Evolutionary conservation across 1,140 invertebrate genomes (phyloP).

Genomic region (Euwallacea similis): DNA sequence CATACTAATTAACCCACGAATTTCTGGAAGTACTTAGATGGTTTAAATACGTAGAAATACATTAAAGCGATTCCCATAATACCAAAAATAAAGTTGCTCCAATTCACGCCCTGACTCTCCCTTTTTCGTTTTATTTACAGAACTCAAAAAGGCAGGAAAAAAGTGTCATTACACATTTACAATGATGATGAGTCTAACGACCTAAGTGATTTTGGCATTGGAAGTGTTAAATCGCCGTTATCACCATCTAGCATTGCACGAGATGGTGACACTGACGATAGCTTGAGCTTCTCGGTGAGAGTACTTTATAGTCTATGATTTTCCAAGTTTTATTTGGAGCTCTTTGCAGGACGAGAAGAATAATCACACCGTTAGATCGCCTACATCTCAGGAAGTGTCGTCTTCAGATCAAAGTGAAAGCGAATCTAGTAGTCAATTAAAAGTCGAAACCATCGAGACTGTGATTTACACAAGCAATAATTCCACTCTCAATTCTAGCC

Average conservation of each 20-base stretch:
- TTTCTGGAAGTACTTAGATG: too few species aligned
- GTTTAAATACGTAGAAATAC: too few species aligned
- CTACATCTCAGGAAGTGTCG: background rate
- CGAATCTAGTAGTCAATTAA: slow-evolving; percentile 39
- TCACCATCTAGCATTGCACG: slow-evolving; percentile 64
- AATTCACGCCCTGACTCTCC: too few species aligned
- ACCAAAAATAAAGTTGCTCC: too few species aligned
- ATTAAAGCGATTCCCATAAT: too few species aligned
- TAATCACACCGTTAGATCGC: background rate
- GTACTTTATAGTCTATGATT: too few species aligned
- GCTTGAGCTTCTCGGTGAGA: slow-evolving; percentile 42
- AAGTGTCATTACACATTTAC: slow-evolving; percentile 60
- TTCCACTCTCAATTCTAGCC: background rate
- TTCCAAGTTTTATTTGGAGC: background rate
- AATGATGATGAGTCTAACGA: slow-evolving; percentile 78
- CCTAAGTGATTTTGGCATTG: slow-evolving; percentile 79
- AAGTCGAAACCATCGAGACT: slow-evolving; percentile 43
- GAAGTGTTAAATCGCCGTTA: slow-evolving; percentile 66
- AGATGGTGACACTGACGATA: slow-evolving; percentile 53
- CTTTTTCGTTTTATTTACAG: slow-evolving; percentile 36
- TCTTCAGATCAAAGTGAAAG: slow-evolving; percentile 43
- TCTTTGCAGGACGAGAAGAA: background rate
- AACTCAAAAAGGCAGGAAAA: slow-evolving; percentile 56
- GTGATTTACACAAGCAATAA: background rate
- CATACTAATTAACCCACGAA: too few species aligned